These are phyloP conservation scores for Caranx melampygus DNA, from an alignment of 2,113 vertebrate genomes.

Conservation along the genomic window DNA sequence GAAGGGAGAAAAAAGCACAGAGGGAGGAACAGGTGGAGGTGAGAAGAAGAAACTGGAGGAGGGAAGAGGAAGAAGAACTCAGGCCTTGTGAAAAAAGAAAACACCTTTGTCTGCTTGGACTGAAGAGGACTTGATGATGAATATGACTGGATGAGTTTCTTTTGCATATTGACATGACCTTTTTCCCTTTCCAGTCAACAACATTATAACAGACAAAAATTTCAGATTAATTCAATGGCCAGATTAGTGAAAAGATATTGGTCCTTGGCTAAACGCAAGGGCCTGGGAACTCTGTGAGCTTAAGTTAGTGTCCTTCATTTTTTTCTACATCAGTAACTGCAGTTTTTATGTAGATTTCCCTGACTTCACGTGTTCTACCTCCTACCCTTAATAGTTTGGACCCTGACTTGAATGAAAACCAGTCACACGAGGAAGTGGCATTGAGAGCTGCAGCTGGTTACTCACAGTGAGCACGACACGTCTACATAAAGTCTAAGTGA, in stretches of 20 bases:
- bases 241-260: background rate
- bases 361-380: background rate
- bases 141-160: background rate
- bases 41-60: background rate
- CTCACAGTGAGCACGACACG: background rate
- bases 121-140: background rate
- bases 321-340: background rate
- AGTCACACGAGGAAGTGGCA: background rate
- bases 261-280: slow-evolving; percentile 28
- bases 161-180: background rate
- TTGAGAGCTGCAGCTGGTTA: background rate
- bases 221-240: background rate
- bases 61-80: background rate
- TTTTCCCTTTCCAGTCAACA: background rate
- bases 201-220: background rate
- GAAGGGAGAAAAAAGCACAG: background rate
- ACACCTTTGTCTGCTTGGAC: background rate
- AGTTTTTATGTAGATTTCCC: background rate
- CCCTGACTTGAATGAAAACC: background rate
- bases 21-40: background rate
- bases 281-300: background rate
- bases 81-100: slow-evolving; percentile 14
- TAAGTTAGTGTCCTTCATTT: background rate
- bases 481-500: slow-evolving; percentile 4
- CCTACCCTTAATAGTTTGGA: background rate